These are phyloP conservation scores for Chalcis sispes DNA, from an alignment of 2,888 invertebrate genomes.

Conservation along the genomic window DNA sequence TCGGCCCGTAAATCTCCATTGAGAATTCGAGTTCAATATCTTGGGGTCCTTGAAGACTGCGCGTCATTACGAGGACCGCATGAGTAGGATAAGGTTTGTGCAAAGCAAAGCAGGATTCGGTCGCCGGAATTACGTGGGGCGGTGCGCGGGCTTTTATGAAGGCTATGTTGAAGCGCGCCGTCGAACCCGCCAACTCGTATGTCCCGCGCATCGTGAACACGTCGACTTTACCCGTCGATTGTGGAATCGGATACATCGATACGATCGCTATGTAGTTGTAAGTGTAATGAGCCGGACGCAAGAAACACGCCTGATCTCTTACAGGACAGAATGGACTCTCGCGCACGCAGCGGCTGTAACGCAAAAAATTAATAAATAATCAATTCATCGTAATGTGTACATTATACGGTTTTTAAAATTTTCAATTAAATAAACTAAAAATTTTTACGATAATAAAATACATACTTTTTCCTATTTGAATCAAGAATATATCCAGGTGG, in stretches of 20 bases:
- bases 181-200: constrained; percentile 81
- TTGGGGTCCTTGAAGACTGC: constrained; percentile 90
- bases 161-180: constrained; percentile 86
- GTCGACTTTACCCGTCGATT: constrained; percentile 79
- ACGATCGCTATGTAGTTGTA: constrained; percentile 96
- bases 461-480: constrained; percentile 87
- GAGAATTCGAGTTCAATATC: constrained; percentile 91
- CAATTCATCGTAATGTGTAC: no score
- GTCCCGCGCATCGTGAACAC: constrained; percentile 94
- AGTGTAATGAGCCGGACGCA: constrained; percentile 90
- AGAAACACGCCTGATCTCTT: constrained; percentile 85
- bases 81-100: constrained; percentile 79
- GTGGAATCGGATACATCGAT: constrained; percentile 86
- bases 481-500: constrained; percentile 91
- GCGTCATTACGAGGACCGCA: constrained; percentile 86
- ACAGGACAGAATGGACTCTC: constrained; percentile 82
- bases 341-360: constrained; percentile 88
- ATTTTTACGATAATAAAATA: constrained; percentile 56
- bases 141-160: constrained; percentile 83
- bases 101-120: constrained; percentile 80
- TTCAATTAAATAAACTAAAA: no score
- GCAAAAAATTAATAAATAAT: neutral
- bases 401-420: no score
- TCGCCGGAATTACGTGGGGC: constrained; percentile 78
- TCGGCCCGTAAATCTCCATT: constrained; percentile 86